Evolutionary conservation across 2,113 vertebrate species (phyloP).

Genomic region (Melospiza georgiana): DNA sequence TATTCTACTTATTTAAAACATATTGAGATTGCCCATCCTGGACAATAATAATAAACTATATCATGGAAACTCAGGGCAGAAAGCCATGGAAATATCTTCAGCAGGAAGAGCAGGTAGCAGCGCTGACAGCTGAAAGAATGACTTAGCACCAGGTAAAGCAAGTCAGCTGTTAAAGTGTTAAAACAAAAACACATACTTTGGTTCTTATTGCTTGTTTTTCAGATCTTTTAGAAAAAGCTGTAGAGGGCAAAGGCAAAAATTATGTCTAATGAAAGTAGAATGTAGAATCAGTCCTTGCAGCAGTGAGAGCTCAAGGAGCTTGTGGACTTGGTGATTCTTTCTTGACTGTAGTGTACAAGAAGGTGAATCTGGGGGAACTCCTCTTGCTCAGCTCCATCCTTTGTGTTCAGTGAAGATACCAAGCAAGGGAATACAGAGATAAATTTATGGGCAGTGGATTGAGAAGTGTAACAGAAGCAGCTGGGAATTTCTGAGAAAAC

Average conservation of each 20-base stretch:
- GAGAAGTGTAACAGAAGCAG: background rate
- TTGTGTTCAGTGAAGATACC: background rate
- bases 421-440: background rate
- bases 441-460: background rate
- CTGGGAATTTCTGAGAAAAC: background rate
- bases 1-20: conserved; percentile 17
- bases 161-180: background rate
- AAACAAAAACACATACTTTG: background rate
- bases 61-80: conserved; percentile 57
- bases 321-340: background rate
- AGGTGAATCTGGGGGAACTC: background rate
- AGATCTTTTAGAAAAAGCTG: background rate
- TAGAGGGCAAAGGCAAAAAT: background rate
- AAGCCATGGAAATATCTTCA: background rate
- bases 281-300: background rate
- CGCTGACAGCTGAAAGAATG: background rate
- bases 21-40: conserved; percentile 36
- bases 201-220: background rate
- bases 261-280: background rate
- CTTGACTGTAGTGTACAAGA: background rate
- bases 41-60: conserved; percentile 66
- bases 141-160: background rate
- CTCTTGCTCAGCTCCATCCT: background rate
- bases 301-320: background rate
- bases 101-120: conserved; percentile 11